Evolutionary conservation across 2,797 vertebrate species (phyloP), one percentile per base, ranked within the genome.

Genomic region (Alcedo atthis): DNA sequence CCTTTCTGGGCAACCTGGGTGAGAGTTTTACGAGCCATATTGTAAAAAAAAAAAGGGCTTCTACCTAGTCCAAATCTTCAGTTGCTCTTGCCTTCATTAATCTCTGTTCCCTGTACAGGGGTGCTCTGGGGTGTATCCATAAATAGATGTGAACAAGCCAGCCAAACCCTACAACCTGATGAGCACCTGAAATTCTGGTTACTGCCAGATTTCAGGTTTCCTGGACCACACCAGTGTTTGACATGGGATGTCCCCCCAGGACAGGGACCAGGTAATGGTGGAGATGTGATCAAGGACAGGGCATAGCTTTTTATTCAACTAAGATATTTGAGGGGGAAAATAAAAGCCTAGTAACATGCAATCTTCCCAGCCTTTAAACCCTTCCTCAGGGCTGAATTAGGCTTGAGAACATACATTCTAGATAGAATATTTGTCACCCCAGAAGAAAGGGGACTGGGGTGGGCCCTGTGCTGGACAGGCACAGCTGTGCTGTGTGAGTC

Each of bases 221-320:
- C 55, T 82, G 67, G 49, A 37, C 21, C 57, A 45, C 0, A 0
- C 8, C 30, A 16, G 3, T 48, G 53, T 33, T 32, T 67, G 90
- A 61, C 30, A 78, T 40, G 43, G 42, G 37, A 42, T 1, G 1
- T 32, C 51, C 19, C 54, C 54, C 57, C 49, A 67, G 32, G 30
- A 53, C 1, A 1, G 45, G 21, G 32, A 37, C 1, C 2, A 13
- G 5, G 16, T 77, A 53, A 25, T 0, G 0, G 24, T 54, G 30
- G 35, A 79, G 49, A 61, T 40, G 8, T 12, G 37, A 70, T 32
- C 11, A 32, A 78, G 13, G 18, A 13, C 18, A 83, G 19, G 12
- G 9, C 32, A 37, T 9, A 57, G 62, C 19, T 75, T 90, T 81
- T 67, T 24, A 67, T 53, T 81, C 21, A 51, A 33, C 30, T 5